A percentile compares a stretch with the other conserved stretches of the same genome.
These are phyloP conservation scores for Papilio machaon DNA, from an alignment of 1,140 invertebrate species.

Conservation along the genomic window DNA sequence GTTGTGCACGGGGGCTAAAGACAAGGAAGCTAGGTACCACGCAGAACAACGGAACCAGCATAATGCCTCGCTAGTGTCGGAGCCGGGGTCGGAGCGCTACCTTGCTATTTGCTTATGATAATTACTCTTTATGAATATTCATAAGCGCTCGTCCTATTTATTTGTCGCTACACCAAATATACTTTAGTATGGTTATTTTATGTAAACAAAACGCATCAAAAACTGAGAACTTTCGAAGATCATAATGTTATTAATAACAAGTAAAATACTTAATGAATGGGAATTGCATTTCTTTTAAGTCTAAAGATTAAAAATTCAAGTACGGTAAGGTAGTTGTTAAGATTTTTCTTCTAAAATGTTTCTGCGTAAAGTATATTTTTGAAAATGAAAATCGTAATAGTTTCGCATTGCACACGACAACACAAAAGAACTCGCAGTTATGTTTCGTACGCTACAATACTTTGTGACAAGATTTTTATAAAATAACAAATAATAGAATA, in stretches of 20 bases:
- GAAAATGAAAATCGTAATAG: not conserved
- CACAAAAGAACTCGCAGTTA: not conserved
- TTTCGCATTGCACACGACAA: not conserved
- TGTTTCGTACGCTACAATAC: not conserved
- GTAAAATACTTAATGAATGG: not conserved
- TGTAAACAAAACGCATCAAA: not conserved
- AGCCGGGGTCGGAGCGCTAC: not conserved
- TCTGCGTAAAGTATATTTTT: not conserved
- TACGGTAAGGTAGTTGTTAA: not conserved
- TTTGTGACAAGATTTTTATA: not conserved
- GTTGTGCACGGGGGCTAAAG: not conserved
- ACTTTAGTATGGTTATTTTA: not conserved
- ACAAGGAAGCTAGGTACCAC: not conserved
- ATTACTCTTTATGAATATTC: constrained; percentile 16
- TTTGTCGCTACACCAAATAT: constrained; percentile 1
- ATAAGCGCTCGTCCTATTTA: not conserved
- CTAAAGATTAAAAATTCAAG: not conserved
- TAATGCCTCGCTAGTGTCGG: not conserved
- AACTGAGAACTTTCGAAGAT: not conserved
- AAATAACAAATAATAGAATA: not conserved
- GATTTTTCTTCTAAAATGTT: not conserved
- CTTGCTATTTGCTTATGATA: constrained; percentile 25
- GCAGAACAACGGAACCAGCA: not conserved
- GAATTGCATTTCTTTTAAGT: not conserved
- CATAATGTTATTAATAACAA: not conserved